Base-by-base conservation (phyloP, 2,888 invertebrate genomes). In the Drosophila dives region DNA sequence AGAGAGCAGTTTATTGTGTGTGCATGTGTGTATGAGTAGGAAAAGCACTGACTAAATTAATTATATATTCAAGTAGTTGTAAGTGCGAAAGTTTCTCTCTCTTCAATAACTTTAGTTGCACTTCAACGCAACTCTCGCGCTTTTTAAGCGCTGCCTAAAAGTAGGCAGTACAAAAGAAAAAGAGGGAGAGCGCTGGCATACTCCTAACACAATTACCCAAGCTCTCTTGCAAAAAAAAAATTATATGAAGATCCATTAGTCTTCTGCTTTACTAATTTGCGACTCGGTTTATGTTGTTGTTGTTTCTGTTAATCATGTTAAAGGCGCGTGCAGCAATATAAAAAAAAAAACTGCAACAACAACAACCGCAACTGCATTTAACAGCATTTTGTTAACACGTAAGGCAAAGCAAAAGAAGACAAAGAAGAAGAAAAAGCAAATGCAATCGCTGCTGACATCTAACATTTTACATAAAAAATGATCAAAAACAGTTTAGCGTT, bases 61-160 rank as follows among this genome's bases (percentile, higher is more conserved):
- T n/a, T 50, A 50, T 17, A n/a, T 12, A 11, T 50, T 49, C 3
- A 50, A 54, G 55, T 36, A 40, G n/a, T 17, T 17, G 36, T 26
- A n/a, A 17, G 17, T n/a, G 23, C 15, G 34, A 23, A 48, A 48
- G 50, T 36, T 55, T 5, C 26, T 15, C 59, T 71, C 56, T 61
- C 56, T 61, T 33, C 33, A 42, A n/a, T 40, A 65, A 48, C 26
- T 67, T 45, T 10, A 38, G 17, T 10, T n/a, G 40, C 45, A 59
- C 64, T 50, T 60, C 55, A 48, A 34, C 20, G 7, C 50, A 29
- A 10, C n/a, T 38, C 15, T 20, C 20, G 15, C 8, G 40, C 6
- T 42, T 66, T 75, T 62, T 8, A 20, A 6, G 15, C 0, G 17
- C 58, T 20, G 86, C 86, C 86, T 77, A 60, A 86, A 85, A 86